Conservation (phyloP, 2,797 vertebrate species). For the Arctocebus calabarensis region DNA sequence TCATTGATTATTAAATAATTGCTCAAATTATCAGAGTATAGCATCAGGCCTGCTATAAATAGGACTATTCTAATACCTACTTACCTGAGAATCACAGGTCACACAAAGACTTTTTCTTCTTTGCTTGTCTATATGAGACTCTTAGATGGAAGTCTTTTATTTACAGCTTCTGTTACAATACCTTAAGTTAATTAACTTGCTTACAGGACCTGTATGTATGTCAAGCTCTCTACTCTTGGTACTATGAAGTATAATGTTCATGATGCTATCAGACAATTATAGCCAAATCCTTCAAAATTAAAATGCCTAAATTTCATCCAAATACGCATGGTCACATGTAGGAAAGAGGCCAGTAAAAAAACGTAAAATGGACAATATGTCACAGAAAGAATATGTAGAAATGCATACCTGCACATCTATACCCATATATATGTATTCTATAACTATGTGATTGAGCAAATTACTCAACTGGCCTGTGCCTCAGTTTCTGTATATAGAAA, state of each 20-base stretch:
- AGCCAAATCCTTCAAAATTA: not conserved
- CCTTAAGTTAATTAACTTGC: not conserved
- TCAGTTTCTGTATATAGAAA: not conserved
- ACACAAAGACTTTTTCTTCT: not conserved
- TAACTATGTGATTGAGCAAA: not conserved
- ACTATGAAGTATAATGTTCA: not conserved
- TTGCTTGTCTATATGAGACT: not conserved
- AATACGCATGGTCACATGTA: not conserved
- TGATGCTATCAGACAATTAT: not conserved
- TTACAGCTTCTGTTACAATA: not conserved
- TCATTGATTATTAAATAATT: slow-evolving; percentile 8
- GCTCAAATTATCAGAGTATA: not conserved
- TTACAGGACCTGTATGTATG: not conserved
- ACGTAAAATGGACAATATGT: not conserved
- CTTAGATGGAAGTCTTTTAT: not conserved
- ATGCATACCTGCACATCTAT: not conserved
- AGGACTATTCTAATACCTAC: not conserved
- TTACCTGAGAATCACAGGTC: slow-evolving; percentile 6
- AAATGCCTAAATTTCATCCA: not conserved
- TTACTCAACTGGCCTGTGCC: not conserved
- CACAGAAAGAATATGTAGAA: not conserved
- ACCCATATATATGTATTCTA: not conserved
- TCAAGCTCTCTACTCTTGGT: not conserved
- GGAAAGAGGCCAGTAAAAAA: not conserved
- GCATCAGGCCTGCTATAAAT: not conserved